Evolutionary conservation across 1,140 invertebrate species (phyloP), one percentile per base, ranked within the genome.

Genomic region (Temnothorax longispinosus): DNA sequence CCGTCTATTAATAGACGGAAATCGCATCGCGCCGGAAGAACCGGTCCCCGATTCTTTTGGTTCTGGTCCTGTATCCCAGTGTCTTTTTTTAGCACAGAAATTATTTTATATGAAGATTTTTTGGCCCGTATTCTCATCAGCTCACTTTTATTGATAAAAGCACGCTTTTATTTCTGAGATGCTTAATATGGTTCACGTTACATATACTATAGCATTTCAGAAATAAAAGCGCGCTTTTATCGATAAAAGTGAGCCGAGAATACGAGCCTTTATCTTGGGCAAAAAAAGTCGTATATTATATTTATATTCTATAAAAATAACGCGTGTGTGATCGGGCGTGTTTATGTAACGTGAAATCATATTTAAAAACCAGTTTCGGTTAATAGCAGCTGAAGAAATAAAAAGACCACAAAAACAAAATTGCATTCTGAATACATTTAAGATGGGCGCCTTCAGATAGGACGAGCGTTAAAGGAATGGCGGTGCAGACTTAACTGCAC

Each of bases 1-100:
- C 32, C 44, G 32, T 47, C 82, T 90, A 88, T 91, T 91, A 90
- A 91, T 90, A 90, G 89, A 81, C 21, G 47, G 71, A 82, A 88
- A 81, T 65, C 71, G 38, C 27, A 54, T 71, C 52, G 54, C 52
- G 62, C 72, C 78, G 89, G 88, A 90, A 74, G 80, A 87, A 90
- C 80, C 89, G 80, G 88, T 88, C 80, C 52, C 13, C 47, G 52
- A 75, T 81, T 50, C 41, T 41, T 62, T 84, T 5, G 38, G 15
- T 15, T 60, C 35, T 35, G 52, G 2, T 13, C n/a, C 56, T 64
- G 10, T 32, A 13, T 62, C 38, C 15, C 15, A 15, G 6, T 44
- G 11, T 44, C 7, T 21, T 32, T 32, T 71, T 81, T 56, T 10
- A 21, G 21, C 15, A 7, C 35, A 18, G 50, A 72, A 67, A 72